Conservation (phyloP, 2,113 vertebrate species). For the Dromaius novaehollandiae region DNA sequence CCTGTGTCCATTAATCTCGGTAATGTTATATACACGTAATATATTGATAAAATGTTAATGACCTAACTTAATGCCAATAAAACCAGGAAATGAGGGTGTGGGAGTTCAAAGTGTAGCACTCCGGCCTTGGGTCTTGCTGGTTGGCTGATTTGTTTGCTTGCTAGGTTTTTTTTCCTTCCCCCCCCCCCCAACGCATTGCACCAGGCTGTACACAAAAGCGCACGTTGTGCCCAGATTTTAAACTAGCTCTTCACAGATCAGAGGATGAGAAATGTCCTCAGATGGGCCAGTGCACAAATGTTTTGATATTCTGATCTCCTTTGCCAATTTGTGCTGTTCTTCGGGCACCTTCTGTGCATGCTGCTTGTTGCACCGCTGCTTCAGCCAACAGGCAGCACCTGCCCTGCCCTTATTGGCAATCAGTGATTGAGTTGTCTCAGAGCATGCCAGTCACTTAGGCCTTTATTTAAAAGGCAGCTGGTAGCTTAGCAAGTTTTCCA, state of each 20-base stretch:
- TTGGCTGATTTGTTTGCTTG: constrained; percentile 47
- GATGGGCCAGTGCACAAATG: background rate
- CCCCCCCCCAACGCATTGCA: background rate
- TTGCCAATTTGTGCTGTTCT: background rate
- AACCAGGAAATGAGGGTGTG: constrained; percentile 51
- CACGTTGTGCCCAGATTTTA: background rate
- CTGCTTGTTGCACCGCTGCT: background rate
- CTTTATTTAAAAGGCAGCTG: background rate
- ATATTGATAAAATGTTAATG: constrained; percentile 68
- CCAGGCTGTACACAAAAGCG: background rate
- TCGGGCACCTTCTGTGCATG: background rate
- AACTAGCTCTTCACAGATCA: background rate
- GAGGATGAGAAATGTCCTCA: background rate
- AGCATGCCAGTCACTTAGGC: background rate
- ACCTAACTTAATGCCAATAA: constrained; percentile 58
- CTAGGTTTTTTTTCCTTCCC: background rate
- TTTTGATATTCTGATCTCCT: background rate
- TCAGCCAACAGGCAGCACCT: background rate
- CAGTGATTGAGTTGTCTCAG: background rate
- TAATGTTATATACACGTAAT: constrained; percentile 58
- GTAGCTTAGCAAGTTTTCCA: background rate
- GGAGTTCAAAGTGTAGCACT: constrained; percentile 48
- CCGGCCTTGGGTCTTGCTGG: constrained; percentile 16
- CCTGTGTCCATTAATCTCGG: constrained; percentile 56
- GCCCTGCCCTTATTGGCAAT: background rate